Percentiles rank a stretch among this genome's conserved stretches.
Conservation (phyloP, 2,888 invertebrate species). For the Abrostola triplasia region DNA sequence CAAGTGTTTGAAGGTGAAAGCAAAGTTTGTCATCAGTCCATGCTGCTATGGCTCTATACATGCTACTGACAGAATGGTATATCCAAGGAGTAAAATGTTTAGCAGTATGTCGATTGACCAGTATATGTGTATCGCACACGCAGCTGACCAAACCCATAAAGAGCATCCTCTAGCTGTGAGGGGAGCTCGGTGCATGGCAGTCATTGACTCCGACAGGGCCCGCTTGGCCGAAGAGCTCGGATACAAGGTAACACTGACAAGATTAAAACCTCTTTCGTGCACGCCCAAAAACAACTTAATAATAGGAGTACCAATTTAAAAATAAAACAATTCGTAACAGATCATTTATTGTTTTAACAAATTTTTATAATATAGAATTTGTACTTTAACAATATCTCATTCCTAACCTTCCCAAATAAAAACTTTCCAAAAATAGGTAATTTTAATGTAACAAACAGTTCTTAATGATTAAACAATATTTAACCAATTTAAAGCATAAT, state of each 20-base stretch:
- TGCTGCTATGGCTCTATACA: conserved; percentile 98
- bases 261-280: conserved; percentile 93
- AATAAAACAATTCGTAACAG: conserved; percentile 53
- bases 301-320: conserved; percentile 88
- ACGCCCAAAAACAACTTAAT: conserved; percentile 97
- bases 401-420: conserved; percentile 20
- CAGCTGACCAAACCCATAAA: conserved; percentile 97
- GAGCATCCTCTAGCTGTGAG: conserved; percentile 91
- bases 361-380: conserved; percentile 54
- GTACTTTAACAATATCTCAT: conserved; percentile 37
- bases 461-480: conserved; percentile 23
- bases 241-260: conserved; percentile 92
- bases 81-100: conserved; percentile 93
- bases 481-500: conserved; percentile 29
- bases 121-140: conserved; percentile 95
- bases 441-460: conserved; percentile 11
- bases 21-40: conserved; percentile 96
- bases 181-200: conserved; percentile 95
- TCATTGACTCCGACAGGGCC: conserved; percentile 95
- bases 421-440: conserved; percentile 27
- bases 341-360: conserved; percentile 63
- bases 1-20: conserved; percentile 92
- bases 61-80: conserved; percentile 93
- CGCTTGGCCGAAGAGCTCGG: conserved; percentile 92
- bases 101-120: conserved; percentile 86